Evolutionary conservation across 1,140 invertebrate species (phyloP).

Genomic region (Sweltsa coloradensis): DNA sequence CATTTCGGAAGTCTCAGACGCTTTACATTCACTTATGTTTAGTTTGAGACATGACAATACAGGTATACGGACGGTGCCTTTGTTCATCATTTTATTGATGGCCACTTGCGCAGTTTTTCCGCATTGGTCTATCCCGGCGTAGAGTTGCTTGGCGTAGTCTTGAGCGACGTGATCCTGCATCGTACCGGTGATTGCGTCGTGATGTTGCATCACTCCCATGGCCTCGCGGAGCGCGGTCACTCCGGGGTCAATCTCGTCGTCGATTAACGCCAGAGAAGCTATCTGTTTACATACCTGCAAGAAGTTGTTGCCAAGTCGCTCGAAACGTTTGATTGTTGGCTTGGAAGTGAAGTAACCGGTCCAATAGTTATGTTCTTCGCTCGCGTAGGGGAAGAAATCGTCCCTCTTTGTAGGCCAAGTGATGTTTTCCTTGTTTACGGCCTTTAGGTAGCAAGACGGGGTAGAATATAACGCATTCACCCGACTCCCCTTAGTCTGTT

Average conservation of each 20-base stretch:
- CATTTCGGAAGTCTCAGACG: no score
- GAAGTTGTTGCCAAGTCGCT: constrained; percentile 34
- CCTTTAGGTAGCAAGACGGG: constrained; percentile 45
- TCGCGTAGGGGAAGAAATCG: constrained; percentile 54
- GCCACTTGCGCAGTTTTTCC: constrained; percentile 33
- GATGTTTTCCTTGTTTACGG: constrained; percentile 30
- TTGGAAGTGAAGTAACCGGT: constrained; percentile 54
- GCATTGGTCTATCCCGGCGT: constrained; percentile 42
- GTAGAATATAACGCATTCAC: constrained; percentile 51
- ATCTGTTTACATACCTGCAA: constrained; percentile 35
- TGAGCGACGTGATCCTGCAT: constrained; percentile 43
- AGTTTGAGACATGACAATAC: no score
- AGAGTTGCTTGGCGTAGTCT: constrained; percentile 69
- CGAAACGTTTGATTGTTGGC: constrained; percentile 32
- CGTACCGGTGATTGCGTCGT: constrained; percentile 39
- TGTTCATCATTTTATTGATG: no score
- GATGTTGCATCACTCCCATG: constrained; percentile 43
- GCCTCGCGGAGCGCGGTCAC: constrained; percentile 11
- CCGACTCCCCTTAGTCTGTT: constrained; percentile 29
- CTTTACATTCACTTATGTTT: no score
- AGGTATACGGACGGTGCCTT: no score
- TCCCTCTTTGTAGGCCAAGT: constrained; percentile 34
- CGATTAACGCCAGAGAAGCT: constrained; percentile 19
- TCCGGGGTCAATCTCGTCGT: constrained; percentile 13
- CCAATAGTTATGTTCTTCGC: constrained; percentile 43